Evolutionary conservation across 2,113 vertebrate genomes (phyloP).

Genomic region (Notothenia coriiceps): DNA sequence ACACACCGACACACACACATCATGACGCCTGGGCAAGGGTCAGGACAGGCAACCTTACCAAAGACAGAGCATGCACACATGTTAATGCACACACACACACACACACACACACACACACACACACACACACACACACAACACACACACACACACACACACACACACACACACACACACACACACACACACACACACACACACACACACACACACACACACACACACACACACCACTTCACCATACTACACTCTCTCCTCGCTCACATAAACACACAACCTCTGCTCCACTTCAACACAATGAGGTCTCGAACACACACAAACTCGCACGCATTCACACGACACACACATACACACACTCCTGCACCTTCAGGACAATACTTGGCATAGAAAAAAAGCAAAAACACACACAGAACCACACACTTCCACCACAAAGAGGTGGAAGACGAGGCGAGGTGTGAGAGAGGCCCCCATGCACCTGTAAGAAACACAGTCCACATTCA

Average conservation of each 20-base stretch:
- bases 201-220: too few species aligned
- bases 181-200: too few species aligned
- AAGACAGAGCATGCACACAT: conserved; percentile 36
- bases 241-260: too few species aligned
- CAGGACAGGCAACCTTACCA: conserved; percentile 53
- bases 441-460: conserved; percentile 32
- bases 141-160: neutral
- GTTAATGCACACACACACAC: neutral
- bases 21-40: conserved; percentile 43
- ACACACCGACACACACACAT: conserved; percentile 19
- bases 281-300: conserved; percentile 63
- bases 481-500: conserved; percentile 57
- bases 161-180: too few species aligned
- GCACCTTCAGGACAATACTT: conserved; percentile 52
- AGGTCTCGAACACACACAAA: conserved; percentile 34
- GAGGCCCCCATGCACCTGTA: conserved; percentile 67
- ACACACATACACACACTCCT: conserved; percentile 33
- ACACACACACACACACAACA: neutral
- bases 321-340: neutral
- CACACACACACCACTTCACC: too few species aligned
- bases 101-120: neutral
- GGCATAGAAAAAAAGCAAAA: conserved; percentile 49
- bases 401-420: conserved; percentile 17
- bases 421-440: conserved; percentile 57
- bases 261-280: conserved; percentile 55